phyloP scores from a whole-genome alignment of 2,797 vertebrate genomes.

The Rhadinocentrus ornatus region DNA sequence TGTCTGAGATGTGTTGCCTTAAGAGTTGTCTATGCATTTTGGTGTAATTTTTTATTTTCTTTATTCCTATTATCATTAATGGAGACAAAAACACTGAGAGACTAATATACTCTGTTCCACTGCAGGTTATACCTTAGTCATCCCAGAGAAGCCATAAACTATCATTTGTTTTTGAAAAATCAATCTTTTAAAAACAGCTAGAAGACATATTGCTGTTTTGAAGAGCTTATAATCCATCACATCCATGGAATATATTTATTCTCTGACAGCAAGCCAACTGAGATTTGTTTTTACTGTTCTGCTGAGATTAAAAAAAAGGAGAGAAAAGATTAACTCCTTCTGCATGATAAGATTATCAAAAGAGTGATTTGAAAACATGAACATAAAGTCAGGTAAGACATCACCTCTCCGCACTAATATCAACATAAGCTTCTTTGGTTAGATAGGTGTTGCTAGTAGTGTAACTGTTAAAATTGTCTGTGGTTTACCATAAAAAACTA shows the following conservation, averaged over 20 bases:
- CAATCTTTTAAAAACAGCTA: slow-evolving; percentile 57
- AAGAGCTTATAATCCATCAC: slow-evolving; percentile 57
- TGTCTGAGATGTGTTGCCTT: slow-evolving; percentile 10
- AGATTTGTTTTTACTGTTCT: slow-evolving; percentile 15
- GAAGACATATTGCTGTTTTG: slow-evolving; percentile 43
- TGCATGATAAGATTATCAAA: slow-evolving; percentile 48
- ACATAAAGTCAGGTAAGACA: slow-evolving; percentile 17
- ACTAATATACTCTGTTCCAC: slow-evolving; percentile 39
- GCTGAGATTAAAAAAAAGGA: slow-evolving; percentile 21
- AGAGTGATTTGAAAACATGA: slow-evolving; percentile 41
- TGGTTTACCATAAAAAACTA: not conserved
- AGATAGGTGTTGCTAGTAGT: not conserved
- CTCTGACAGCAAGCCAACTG: slow-evolving; percentile 32
- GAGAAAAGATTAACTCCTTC: slow-evolving; percentile 40
- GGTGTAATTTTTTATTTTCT: not conserved
- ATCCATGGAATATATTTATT: slow-evolving; percentile 25
- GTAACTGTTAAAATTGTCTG: not conserved
- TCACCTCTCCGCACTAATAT: slow-evolving; percentile 9
- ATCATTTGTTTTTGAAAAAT: slow-evolving; percentile 58
- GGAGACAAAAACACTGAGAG: slow-evolving; percentile 15
- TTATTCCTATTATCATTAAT: slow-evolving; percentile 18
- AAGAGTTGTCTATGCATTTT: slow-evolving; percentile 12
- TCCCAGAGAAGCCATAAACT: slow-evolving; percentile 54
- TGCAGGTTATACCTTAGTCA: slow-evolving; percentile 49
- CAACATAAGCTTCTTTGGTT: slow-evolving; percentile 3